A percentile compares a stretch with the other conserved stretches of the same genome.
Evolutionary conservation across 2,888 invertebrate genomes (phyloP).

Genomic region (Spicauda simplicius): DNA sequence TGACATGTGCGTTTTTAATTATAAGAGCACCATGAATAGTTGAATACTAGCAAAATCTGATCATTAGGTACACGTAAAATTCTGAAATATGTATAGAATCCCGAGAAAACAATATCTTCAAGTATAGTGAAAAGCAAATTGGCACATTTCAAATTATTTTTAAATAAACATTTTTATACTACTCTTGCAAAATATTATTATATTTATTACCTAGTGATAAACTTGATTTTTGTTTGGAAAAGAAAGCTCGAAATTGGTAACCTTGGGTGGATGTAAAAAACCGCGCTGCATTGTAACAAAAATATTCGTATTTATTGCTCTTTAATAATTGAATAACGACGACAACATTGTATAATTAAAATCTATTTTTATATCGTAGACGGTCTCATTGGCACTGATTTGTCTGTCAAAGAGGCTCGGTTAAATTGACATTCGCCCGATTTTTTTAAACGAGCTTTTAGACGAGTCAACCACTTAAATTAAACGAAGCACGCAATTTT

Average conservation of each 20-base stretch:
- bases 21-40: slow-evolving; percentile 41
- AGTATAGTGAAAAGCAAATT: slow-evolving; percentile 32
- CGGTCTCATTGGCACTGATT: slow-evolving; percentile 30
- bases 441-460: neutral
- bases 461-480: slow-evolving; percentile 9
- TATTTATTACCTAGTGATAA: slow-evolving; percentile 12
- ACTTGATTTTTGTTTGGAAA: slow-evolving; percentile 29
- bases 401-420: slow-evolving; percentile 8
- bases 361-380: slow-evolving; percentile 24
- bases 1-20: slow-evolving; percentile 38
- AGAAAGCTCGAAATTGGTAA: slow-evolving; percentile 36
- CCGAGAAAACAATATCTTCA: slow-evolving; percentile 5
- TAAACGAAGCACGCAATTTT: slow-evolving; percentile 19
- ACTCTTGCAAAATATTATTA: slow-evolving; percentile 16
- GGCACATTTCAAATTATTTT: slow-evolving; percentile 29
- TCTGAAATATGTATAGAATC: neutral
- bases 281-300: slow-evolving; percentile 42
- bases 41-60: slow-evolving; percentile 37
- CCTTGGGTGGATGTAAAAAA: slow-evolving; percentile 39
- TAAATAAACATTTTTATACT: neutral
- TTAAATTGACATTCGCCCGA: slow-evolving; percentile 4
- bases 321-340: slow-evolving; percentile 22
- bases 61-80: neutral
- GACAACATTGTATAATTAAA: slow-evolving; percentile 26
- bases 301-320: slow-evolving; percentile 34